Evolutionary conservation across 1,140 invertebrate species (phyloP), one percentile per base, ranked within the genome.

Genomic region (Pseudachorutes palmiensis): DNA sequence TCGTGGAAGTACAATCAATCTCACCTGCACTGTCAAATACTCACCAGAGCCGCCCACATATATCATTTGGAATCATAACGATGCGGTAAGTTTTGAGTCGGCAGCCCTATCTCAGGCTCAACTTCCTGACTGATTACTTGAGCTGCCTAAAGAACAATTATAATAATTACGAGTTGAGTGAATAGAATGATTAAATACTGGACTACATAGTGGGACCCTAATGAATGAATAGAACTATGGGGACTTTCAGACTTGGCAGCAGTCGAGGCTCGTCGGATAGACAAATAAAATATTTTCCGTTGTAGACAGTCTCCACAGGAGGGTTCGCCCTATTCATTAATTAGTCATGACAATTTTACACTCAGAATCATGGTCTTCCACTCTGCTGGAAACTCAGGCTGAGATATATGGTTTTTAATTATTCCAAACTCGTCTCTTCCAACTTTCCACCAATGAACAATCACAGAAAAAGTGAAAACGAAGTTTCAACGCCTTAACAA

Each of bases 41-140:
- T 92, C 89, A 75, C 91, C 92, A 19, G 91, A 94, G 76, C 90
- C 91, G 63, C 92, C 92, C 41, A 88, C 89, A 51, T 94, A 91
- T 79, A 93, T 95, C 76, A 93, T 91, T 79, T 94, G 90, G 90
- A 91, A 91, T 81, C 89, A 91, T 79, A 91, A 92, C 79, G 85
- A 91, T 77, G 88, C 87, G 75, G 90, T 92, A 81, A 88, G 82
- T 81, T 73, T 57, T 58, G 49, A 45, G 49, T 14, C 29, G 28
- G 22, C 16, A 16, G 36, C 51, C 41, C 9, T 12, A 57, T 32
- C 30, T 65, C 63, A 64, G 29, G 36, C 31, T 51, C 24, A 24
- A 3, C 1, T 32, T 5, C 28, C 22, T 64, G 62, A 31, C n/a
- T n/a, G n/a, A n/a, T n/a, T n/a, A 51, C 48, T 14, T 14, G 14